Percentiles rank a stretch among this genome's conserved stretches.
Evolutionary conservation across 2,888 invertebrate species (phyloP).

Genomic region (Allacma fusca): DNA sequence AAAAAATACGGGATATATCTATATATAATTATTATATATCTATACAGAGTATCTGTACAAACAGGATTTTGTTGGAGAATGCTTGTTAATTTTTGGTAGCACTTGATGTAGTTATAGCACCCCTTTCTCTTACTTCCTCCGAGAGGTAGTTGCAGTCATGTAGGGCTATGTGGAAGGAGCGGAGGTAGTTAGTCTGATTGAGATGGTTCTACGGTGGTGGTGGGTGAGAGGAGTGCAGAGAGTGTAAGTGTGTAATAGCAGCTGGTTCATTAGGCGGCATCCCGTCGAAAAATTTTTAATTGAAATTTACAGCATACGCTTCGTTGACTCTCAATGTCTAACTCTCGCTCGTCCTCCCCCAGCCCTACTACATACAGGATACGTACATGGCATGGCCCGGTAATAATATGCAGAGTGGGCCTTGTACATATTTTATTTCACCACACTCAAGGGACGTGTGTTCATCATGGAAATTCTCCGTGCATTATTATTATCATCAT

Average conservation of each 20-base stretch:
- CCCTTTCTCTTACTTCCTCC: no score
- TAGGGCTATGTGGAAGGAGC: no score
- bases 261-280: conserved; percentile 54
- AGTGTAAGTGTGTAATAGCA: conserved; percentile 45
- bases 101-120: no score
- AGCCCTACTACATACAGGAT: background rate
- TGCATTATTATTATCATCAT: background rate
- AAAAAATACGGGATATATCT: no score
- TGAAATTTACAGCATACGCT: conserved; percentile 55
- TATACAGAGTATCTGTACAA: no score
- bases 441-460: background rate
- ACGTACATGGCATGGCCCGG: background rate
- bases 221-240: conserved; percentile 34
- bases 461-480: background rate
- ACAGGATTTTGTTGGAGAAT: no score
- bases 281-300: conserved; percentile 56
- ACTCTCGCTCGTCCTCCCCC: background rate
- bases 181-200: conserved; percentile 34
- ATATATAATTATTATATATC: no score
- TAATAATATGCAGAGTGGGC: background rate
- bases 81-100: no score
- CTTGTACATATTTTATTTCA: background rate
- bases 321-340: conserved; percentile 42
- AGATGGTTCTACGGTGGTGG: conserved; percentile 26
- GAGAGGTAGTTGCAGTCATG: no score